Conservation (phyloP, 2,888 invertebrate genomes). For the Synanthedon myopaeformis region DNA sequence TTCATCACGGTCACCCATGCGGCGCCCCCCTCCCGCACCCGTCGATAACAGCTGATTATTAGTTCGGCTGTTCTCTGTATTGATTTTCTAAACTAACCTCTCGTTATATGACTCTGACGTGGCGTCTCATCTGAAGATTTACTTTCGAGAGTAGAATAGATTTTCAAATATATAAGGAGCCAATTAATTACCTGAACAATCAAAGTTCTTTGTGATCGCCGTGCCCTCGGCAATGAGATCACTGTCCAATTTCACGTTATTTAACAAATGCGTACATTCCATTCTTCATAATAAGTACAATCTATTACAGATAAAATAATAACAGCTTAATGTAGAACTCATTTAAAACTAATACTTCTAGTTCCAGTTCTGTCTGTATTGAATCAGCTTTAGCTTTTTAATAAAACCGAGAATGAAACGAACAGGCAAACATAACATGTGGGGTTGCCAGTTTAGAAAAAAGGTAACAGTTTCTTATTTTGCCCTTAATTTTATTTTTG, state of each 20-base stretch:
- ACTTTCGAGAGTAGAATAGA: conserved; percentile 10
- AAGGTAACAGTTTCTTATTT: too few relatives aligned
- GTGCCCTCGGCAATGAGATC: conserved; percentile 59
- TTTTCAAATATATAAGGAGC: conserved; percentile 17
- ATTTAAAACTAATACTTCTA: conserved; percentile 29
- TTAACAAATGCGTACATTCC: conserved; percentile 78
- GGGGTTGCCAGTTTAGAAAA: neutral
- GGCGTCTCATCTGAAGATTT: conserved; percentile 8
- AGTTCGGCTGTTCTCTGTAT: conserved; percentile 43
- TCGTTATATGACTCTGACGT: conserved; percentile 20
- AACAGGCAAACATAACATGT: neutral
- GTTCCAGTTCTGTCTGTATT: conserved; percentile 1
- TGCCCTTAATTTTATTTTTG: too few relatives aligned
- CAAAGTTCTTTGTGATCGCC: conserved; percentile 72
- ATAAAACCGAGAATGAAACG: neutral
- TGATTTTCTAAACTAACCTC: conserved; percentile 64
- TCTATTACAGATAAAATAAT: conserved; percentile 25
- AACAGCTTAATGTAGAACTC: conserved; percentile 28
- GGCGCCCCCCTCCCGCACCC: conserved; percentile 19
- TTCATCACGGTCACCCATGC: conserved; percentile 57
- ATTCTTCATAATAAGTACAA: conserved; percentile 60
- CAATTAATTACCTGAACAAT: conserved; percentile 72
- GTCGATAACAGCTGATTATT: conserved; percentile 64
- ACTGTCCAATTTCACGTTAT: conserved; percentile 72
- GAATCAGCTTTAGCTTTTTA: neutral